Base-by-base conservation (phyloP, 2,888 invertebrate genomes). In the Rotaria socialis region DNA sequence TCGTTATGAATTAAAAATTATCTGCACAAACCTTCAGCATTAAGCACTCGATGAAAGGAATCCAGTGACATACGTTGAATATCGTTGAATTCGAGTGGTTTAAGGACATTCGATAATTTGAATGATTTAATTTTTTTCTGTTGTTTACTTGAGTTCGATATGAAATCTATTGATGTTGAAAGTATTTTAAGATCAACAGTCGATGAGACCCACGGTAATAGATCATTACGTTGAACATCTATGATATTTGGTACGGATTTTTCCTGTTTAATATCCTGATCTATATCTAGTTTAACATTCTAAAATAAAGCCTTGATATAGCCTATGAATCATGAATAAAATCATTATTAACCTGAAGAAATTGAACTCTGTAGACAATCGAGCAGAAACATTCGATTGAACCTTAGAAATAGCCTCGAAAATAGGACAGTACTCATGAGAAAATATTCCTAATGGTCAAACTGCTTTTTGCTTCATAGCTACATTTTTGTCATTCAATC, bases 81-180 rank as follows among this genome's bases (percentile, higher is more conserved):
- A 0, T 93, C 89, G 47, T 91, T 90, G 19, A 88, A 88, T 19
- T 90, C 89, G 75, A 96, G 92, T 0, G 95, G 95, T 89, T 95
- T 94, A 0, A 96, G 96, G 11, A 96, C 93, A 91, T 95, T 95
- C 86, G 94, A 94, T 16, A 97, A 91, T 91, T 95, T 96, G 1
- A 96, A 92, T 0, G 89, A 88, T 85, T 88, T 88, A 1, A 89
- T 41, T 56, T 58, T 85, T n/a, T 84, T 55, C 80, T 80, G 43
- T 55, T 86, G 35, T 11, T 47, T 24, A 27, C 35, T 41, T 85
- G 74, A 74, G 16, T 27, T 84, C 6, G 14, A 35, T 16, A 19
- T 27, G 0, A 55, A 19, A 7, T 47, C 84, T 6, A 24, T 47
- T 6, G 35, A 35, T 24, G 47, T 80, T 11, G 80, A 80, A 10